phyloP scores from a whole-genome alignment of 1,140 invertebrate species.

The Pachyrhynchus sulphureomaculatus region DNA sequence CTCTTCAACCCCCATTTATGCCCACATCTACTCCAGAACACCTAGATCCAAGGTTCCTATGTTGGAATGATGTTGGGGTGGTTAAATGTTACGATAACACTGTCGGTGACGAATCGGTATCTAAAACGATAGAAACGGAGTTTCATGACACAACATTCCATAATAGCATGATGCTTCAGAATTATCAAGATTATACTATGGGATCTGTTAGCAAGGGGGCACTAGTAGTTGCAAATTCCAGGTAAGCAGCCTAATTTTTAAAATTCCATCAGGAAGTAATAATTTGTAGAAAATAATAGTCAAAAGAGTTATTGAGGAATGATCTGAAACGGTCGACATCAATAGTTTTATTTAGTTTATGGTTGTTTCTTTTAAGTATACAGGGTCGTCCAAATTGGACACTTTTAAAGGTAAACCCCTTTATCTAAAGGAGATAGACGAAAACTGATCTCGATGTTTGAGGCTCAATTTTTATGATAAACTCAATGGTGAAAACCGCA shows the following conservation, averaged over 20 bases:
- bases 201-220: conserved; percentile 79
- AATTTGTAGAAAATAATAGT: too few relatives aligned
- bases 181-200: conserved; percentile 75
- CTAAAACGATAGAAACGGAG: conserved; percentile 88
- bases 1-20: conserved; percentile 83
- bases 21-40: conserved; percentile 84
- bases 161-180: conserved; percentile 86
- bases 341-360: too few relatives aligned
- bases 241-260: too few relatives aligned
- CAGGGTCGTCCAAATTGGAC: too few relatives aligned
- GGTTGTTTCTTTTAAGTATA: too few relatives aligned
- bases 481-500: too few relatives aligned
- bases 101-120: conserved; percentile 52
- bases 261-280: not conserved
- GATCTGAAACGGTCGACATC: too few relatives aligned
- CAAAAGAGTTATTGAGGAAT: too few relatives aligned
- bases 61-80: conserved; percentile 87
- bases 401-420: too few relatives aligned
- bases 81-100: conserved; percentile 70
- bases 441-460: too few relatives aligned
- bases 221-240: conserved; percentile 67
- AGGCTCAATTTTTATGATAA: too few relatives aligned
- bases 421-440: too few relatives aligned
- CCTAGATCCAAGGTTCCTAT: conserved; percentile 68
- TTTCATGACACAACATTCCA: conserved; percentile 91